Evolutionary conservation across 2,113 vertebrate genomes (phyloP).

Genomic region (Sceloporus undulatus): DNA sequence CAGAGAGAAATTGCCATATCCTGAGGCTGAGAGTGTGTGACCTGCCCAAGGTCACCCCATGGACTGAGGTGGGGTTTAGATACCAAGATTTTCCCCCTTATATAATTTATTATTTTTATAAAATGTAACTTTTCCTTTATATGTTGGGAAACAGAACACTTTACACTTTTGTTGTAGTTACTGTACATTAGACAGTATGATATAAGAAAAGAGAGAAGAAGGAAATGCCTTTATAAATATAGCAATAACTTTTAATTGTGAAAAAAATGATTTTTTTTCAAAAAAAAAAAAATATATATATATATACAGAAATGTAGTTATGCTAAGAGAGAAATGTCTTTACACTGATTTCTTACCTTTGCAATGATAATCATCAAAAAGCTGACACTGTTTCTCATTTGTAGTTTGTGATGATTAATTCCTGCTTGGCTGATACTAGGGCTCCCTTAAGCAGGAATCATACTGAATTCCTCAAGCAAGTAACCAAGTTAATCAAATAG

Average conservation of each 20-base stretch:
- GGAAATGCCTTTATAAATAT: slow-evolving; percentile 42
- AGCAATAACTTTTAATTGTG: slow-evolving; percentile 33
- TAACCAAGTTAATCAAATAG: slow-evolving; percentile 32
- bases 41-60: too few relatives aligned
- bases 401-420: neutral
- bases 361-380: neutral
- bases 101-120: too few relatives aligned
- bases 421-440: neutral
- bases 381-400: neutral
- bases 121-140: too few relatives aligned
- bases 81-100: too few relatives aligned
- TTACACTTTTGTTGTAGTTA: too few relatives aligned
- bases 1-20: too few relatives aligned
- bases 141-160: too few relatives aligned
- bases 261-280: too few relatives aligned
- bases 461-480: slow-evolving; percentile 12
- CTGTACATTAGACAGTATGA: too few relatives aligned
- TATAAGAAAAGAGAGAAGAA: slow-evolving; percentile 34
- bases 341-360: neutral
- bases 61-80: too few relatives aligned
- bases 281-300: neutral
- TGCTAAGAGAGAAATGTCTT: neutral
- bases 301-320: neutral
- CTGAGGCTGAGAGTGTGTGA: too few relatives aligned
- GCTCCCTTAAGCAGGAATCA: neutral